These are phyloP conservation scores for Megalops cyprinoides DNA, from an alignment of 2,797 vertebrate genomes.

Conservation along the genomic window DNA sequence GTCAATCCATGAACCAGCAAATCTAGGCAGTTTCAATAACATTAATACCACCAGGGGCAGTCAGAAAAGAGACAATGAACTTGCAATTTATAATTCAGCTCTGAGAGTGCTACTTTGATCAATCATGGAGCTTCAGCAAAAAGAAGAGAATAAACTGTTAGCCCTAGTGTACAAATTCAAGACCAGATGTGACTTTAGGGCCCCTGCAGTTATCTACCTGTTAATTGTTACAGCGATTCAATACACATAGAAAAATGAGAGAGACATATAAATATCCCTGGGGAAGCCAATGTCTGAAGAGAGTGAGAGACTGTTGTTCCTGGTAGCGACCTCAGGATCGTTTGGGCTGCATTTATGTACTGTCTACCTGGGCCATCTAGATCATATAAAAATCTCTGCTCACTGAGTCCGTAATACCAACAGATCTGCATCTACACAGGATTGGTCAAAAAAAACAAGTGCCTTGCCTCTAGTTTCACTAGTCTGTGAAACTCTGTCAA, in stretches of 20 bases:
- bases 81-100: neutral
- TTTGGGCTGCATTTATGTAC: no score
- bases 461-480: neutral
- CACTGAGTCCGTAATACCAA: neutral
- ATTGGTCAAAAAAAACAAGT: no score
- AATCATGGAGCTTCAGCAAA: neutral
- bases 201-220: neutral
- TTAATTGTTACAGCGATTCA: neutral
- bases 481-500: neutral
- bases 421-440: neutral
- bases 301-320: neutral
- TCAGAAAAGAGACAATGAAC: no score
- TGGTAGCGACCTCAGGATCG: no score
- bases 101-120: neutral
- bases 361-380: no score
- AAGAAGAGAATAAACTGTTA: neutral
- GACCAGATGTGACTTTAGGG: neutral
- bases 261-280: neutral
- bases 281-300: neutral
- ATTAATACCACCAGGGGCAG: no score
- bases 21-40: no score
- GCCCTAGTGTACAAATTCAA: neutral
- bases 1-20: no score
- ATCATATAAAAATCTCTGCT: no score
- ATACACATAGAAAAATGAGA: neutral